Evolutionary conservation across 2,113 vertebrate species (phyloP), one percentile per base, ranked within the genome.

Genomic region (Platysteira castanea): DNA sequence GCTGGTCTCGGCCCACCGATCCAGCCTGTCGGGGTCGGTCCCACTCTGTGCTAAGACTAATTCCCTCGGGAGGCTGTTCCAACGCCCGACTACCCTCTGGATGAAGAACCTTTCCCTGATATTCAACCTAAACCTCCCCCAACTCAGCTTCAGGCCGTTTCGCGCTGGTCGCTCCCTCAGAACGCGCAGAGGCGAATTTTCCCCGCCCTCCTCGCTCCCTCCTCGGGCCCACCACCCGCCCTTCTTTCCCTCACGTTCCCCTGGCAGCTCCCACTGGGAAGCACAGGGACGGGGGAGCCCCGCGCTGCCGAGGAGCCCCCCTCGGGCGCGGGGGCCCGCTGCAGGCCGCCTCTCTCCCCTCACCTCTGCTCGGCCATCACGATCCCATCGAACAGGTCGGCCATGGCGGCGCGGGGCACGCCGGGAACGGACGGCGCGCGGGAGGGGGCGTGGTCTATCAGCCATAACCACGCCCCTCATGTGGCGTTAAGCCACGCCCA

Each of bases 391-490:
- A 86, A 86, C 53, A 86, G 71, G 14, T 76, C 84, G 0, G 71
- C 84, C 84, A 86, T 86, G 37, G 35, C 26, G 52, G 26, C 52
- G 61, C 61, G 17, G 3, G 7, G 71, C 83, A 76, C 31, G 61
- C 71, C 61, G 83, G 83, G 61, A 86, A 6, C 26, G 53, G 27
- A 68, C 52, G 61, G 71, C 13, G 83, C 8, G 52, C 44, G 35
- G 10, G 24, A 86, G 61, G 61, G 31, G 71, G 71, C 52, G 83
- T 6, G 61, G 16, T 1, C 4, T 0, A 0, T 0, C 3, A 0
- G 0, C 3, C 0, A 0, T 0, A 0, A 0, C 6, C 50, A 1
- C 70, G 35, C 24, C 42, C 31, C 9, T 3, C n/a, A n/a, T n/a
- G n/a, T n/a, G n/a, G n/a, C n/a, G n/a, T n/a, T 1, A 2, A 42